Percentiles rank a stretch among this genome's conserved stretches.
These are phyloP conservation scores for Vicugna pacos DNA, from an alignment of 2,113 vertebrate species.

Conservation along the genomic window DNA sequence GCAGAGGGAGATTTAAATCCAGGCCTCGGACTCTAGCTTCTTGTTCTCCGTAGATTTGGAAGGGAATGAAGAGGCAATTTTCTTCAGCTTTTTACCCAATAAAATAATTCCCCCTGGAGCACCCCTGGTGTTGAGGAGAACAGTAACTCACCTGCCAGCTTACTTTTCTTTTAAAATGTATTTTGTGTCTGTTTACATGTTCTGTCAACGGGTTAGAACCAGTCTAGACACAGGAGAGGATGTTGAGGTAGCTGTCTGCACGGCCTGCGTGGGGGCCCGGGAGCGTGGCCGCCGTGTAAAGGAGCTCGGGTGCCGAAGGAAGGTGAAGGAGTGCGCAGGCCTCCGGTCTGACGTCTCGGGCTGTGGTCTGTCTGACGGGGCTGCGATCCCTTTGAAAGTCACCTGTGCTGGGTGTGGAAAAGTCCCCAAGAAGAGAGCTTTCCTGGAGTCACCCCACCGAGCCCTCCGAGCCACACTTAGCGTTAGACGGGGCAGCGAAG, in stretches of 20 bases:
- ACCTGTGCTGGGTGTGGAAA: too few species aligned
- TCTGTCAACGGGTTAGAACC: not conserved
- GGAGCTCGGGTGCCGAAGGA: not conserved
- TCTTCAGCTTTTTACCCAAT: not conserved
- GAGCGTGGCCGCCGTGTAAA: accelerated
- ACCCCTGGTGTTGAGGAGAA: not conserved
- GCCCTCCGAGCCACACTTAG: constrained; percentile 10
- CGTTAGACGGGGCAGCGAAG: constrained; percentile 26
- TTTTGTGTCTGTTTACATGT: not conserved
- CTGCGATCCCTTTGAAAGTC: too few species aligned
- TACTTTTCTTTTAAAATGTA: not conserved
- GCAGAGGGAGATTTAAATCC: not conserved
- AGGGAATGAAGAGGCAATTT: not conserved
- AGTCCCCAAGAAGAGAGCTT: not conserved
- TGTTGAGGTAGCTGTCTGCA: too few species aligned
- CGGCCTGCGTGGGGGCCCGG: accelerated
- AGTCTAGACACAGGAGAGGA: not conserved
- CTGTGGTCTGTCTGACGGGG: too few species aligned
- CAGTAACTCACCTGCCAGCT: not conserved
- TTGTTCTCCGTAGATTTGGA: not conserved
- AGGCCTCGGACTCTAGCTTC: not conserved
- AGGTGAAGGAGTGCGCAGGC: not conserved
- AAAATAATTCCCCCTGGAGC: not conserved
- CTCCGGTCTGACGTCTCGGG: too few species aligned
- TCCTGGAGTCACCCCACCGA: not conserved